Evolutionary conservation across 2,113 vertebrate species (phyloP).

Genomic region (Toxostoma redivivum): DNA sequence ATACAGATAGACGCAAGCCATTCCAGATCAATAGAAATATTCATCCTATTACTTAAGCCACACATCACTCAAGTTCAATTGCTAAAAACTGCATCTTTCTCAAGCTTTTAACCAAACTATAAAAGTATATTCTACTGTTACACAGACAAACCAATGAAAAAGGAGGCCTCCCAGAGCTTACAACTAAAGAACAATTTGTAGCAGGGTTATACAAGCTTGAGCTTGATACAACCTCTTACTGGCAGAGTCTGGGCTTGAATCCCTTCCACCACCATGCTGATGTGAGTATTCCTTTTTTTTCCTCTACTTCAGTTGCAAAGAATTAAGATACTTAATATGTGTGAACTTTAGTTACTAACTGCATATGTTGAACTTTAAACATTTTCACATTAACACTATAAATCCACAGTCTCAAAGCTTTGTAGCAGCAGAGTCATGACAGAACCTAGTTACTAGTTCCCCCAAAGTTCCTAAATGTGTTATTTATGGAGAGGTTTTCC

Average conservation of each 20-base stretch:
- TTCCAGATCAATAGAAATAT: background rate
- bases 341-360: background rate
- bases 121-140: background rate
- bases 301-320: background rate
- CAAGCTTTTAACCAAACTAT: background rate
- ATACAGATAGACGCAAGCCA: background rate
- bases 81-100: background rate
- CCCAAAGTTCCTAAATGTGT: background rate
- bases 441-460: background rate
- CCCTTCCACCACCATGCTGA: constrained; percentile 76
- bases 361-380: background rate
- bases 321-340: background rate
- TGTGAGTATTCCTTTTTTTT: constrained; percentile 60
- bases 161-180: constrained; percentile 70
- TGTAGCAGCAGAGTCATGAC: background rate
- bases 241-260: constrained; percentile 67
- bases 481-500: background rate
- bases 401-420: background rate
- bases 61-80: background rate
- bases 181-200: constrained; percentile 70
- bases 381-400: background rate
- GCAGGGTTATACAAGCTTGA: constrained; percentile 75
- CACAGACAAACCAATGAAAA: constrained; percentile 63
- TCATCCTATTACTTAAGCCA: background rate
- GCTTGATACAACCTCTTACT: constrained; percentile 76